Conservation (phyloP, 2,797 vertebrate species). For the Sebastes hopkinsi region DNA sequence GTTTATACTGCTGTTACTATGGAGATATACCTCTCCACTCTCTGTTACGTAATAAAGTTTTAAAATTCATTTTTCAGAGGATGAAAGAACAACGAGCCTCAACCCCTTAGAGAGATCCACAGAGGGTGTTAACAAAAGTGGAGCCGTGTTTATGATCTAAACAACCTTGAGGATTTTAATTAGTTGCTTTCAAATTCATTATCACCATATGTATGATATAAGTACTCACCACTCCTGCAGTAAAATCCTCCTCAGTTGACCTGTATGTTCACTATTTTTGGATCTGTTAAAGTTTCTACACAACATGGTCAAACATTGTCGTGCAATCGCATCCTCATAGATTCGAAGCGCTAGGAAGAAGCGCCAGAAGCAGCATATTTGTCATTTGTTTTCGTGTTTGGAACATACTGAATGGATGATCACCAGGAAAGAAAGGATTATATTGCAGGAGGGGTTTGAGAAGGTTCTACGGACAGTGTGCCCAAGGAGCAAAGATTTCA, state of each 20-base stretch:
- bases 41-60: conserved; percentile 66
- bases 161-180: not conserved
- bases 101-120: not conserved
- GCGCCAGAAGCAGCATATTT: not conserved
- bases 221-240: not conserved
- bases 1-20: conserved; percentile 69
- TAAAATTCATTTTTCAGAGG: conserved; percentile 67
- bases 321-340: not conserved
- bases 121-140: not conserved
- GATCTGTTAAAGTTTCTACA: not conserved
- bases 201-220: not conserved
- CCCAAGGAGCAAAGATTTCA: not conserved
- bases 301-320: not conserved
- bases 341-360: not conserved
- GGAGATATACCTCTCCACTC: conserved; percentile 51
- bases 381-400: not conserved
- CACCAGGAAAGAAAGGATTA: not conserved
- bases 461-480: not conserved
- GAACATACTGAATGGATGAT: not conserved
- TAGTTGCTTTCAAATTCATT: not conserved
- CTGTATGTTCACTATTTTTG: not conserved
- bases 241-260: not conserved
- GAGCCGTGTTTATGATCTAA: not conserved
- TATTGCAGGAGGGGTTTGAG: not conserved
- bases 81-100: conserved; percentile 47